Conservation (phyloP, 2,888 invertebrate species). For the Hirtodrosophila trivittata region DNA sequence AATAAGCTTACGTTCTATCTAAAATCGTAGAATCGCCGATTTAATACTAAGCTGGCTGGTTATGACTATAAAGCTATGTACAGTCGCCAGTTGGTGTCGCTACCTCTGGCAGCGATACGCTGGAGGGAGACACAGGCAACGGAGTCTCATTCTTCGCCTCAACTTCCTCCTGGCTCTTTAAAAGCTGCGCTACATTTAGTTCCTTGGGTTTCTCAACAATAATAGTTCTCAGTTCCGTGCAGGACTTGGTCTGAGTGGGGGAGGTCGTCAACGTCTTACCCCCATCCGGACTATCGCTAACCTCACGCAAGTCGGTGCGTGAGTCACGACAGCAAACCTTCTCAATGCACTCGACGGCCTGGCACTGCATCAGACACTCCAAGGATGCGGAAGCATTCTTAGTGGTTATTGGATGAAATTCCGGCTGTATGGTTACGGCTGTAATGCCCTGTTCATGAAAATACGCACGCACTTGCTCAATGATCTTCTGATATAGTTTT, state of each 20-base stretch:
- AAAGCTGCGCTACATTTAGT: slow-evolving; percentile 46
- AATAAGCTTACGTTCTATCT: slow-evolving; percentile 56
- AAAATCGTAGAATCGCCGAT: slow-evolving; percentile 57
- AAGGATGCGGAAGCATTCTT: slow-evolving; percentile 67
- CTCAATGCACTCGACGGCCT: slow-evolving; percentile 77
- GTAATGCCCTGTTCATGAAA: slow-evolving; percentile 92
- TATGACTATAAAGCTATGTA: slow-evolving; percentile 8
- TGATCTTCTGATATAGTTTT: slow-evolving; percentile 86
- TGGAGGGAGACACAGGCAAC: slow-evolving; percentile 32
- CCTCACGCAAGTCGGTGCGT: slow-evolving; percentile 73
- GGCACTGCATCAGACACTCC: slow-evolving; percentile 81
- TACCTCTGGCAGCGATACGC: slow-evolving; percentile 28
- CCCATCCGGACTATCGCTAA: slow-evolving; percentile 59
- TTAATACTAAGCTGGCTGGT: slow-evolving; percentile 30
- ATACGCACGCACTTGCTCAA: slow-evolving; percentile 88
- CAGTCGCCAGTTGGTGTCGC: slow-evolving; percentile 16
- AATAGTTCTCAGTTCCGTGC: slow-evolving; percentile 52
- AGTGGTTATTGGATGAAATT: slow-evolving; percentile 85
- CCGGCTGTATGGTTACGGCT: slow-evolving; percentile 94
- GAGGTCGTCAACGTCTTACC: slow-evolving; percentile 9
- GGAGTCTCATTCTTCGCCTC: neutral
- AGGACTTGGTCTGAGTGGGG: slow-evolving; percentile 48
- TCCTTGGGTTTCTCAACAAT: slow-evolving; percentile 60
- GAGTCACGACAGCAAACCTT: slow-evolving; percentile 82
- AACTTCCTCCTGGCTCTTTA: slow-evolving; percentile 18